Percentiles rank a stretch among this genome's conserved stretches.
These are phyloP conservation scores for Polypedilum pembai DNA, from an alignment of 1,140 invertebrate genomes.

Conservation along the genomic window DNA sequence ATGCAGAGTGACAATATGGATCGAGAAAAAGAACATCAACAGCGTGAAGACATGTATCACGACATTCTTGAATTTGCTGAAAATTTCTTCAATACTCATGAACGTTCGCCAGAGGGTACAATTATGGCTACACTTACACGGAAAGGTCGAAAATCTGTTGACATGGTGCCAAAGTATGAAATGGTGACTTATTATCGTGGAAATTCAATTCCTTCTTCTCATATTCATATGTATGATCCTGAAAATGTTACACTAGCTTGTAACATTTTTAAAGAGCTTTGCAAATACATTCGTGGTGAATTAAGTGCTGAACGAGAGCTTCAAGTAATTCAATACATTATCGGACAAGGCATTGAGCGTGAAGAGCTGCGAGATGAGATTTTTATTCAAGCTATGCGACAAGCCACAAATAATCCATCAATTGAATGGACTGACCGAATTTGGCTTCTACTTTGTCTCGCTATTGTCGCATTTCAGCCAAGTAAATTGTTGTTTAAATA, in stretches of 20 bases:
- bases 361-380: constrained; percentile 86
- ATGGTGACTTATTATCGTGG: constrained; percentile 87
- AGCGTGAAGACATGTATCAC: constrained; percentile 50
- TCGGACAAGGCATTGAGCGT: constrained; percentile 75
- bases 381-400: constrained; percentile 78
- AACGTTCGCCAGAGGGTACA: constrained; percentile 73
- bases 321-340: constrained; percentile 73
- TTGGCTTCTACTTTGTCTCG: constrained; percentile 83
- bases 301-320: constrained; percentile 75
- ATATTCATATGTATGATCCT: constrained; percentile 91
- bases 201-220: constrained; percentile 83
- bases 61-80: constrained; percentile 91
- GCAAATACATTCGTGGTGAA: constrained; percentile 79
- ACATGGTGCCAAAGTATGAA: constrained; percentile 80
- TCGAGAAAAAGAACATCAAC: constrained; percentile 46
- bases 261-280: constrained; percentile 83
- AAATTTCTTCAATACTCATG: constrained; percentile 85
- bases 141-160: constrained; percentile 64
- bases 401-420: constrained; percentile 78
- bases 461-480: constrained; percentile 85
- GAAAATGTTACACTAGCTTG: constrained; percentile 87
- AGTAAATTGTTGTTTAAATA: constrained; percentile 70
- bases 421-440: constrained; percentile 69
- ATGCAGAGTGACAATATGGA: constrained; percentile 55
- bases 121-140: constrained; percentile 84